A percentile compares a stretch with the other conserved stretches of the same genome.
phyloP scores from a whole-genome alignment of 2,888 invertebrate species.

The Brachynemurus nebulosus region DNA sequence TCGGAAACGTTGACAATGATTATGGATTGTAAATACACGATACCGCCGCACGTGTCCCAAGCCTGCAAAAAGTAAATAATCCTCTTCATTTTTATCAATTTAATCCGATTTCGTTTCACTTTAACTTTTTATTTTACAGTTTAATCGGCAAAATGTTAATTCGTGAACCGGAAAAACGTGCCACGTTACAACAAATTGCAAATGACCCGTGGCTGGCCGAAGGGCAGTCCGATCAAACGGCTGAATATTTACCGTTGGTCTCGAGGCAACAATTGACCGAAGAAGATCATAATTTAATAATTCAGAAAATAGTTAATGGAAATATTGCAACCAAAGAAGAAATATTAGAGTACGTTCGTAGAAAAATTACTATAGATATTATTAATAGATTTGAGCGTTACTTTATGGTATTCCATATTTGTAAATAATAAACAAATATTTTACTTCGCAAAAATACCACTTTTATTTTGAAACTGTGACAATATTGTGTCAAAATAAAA shows the following conservation, averaged over 20 bases:
- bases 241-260: conserved; percentile 65
- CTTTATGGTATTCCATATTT: too few relatives aligned
- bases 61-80: conserved; percentile 60
- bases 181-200: conserved; percentile 76
- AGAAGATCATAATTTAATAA: conserved; percentile 79
- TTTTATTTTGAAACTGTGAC: too few relatives aligned
- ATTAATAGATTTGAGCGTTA: too few relatives aligned
- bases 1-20: conserved; percentile 99
- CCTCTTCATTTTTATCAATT: not conserved
- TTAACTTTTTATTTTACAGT: conserved; percentile 34
- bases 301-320: conserved; percentile 94
- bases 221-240: conserved; percentile 35
- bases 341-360: conserved; percentile 59
- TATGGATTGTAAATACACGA: conserved; percentile 96
- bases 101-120: too few relatives aligned
- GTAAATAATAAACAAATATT: too few relatives aligned
- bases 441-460: too few relatives aligned
- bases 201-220: conserved; percentile 70
- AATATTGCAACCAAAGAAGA: conserved; percentile 89
- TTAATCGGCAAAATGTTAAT: conserved; percentile 89
- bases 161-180: conserved; percentile 82
- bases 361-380: not conserved
- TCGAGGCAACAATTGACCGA: conserved; percentile 81
- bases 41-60: conserved; percentile 75
- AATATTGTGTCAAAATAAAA: too few relatives aligned